Conservation (phyloP, 2,113 vertebrate species). For the Hippoglossus stenolepis region DNA sequence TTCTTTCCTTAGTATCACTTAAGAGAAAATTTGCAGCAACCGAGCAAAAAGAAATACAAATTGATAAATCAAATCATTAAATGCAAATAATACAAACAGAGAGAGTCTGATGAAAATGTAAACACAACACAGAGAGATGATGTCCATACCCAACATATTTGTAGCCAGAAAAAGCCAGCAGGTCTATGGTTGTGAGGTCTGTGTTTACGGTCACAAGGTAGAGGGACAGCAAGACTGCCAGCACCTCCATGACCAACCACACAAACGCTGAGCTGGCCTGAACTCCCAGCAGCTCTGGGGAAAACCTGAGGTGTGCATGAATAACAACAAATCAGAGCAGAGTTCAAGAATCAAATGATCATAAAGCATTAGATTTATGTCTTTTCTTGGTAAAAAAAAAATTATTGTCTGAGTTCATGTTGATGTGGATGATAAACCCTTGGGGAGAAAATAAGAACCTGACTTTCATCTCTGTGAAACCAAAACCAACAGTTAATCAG, state of each 20-base stretch:
- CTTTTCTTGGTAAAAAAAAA: not conserved
- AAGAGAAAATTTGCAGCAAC: not conserved
- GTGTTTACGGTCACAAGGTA: constrained; percentile 87
- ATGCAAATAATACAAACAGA: no score
- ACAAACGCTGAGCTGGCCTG: constrained; percentile 92
- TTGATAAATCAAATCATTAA: no score
- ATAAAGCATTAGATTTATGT: not conserved
- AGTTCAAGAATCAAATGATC: not conserved
- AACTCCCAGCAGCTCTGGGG: constrained; percentile 91
- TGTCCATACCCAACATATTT: constrained; percentile 92
- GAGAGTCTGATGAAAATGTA: not conserved
- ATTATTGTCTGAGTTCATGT: not conserved
- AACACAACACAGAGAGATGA: not conserved
- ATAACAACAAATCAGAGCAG: no score
- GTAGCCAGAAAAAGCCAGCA: constrained; percentile 93
- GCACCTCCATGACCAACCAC: constrained; percentile 91
- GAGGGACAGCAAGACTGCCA: constrained; percentile 87
- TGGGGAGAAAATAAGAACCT: not conserved
- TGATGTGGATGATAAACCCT: not conserved
- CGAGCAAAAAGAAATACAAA: not conserved
- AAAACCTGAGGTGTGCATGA: constrained; percentile 82
- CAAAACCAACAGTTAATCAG: not conserved
- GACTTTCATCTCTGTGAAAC: constrained; percentile 42
- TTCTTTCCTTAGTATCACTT: no score
- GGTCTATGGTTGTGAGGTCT: constrained; percentile 91